Conservation (phyloP, 30 jellyfish, hydroid and myxozoan species). For the Turritopsis dohrnii region DNA sequence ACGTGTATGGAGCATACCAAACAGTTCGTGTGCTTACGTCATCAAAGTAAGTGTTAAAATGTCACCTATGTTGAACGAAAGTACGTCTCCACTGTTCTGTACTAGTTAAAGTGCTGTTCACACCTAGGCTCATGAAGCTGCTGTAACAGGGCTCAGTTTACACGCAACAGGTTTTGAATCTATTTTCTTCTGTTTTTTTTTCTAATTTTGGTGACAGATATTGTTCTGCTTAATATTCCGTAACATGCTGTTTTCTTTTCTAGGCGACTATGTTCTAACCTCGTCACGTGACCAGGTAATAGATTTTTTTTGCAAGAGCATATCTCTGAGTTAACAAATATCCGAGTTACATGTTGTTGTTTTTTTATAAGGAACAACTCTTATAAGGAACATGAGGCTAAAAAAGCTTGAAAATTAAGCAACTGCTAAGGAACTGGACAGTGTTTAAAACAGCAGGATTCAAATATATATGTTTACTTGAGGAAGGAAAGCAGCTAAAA, state of each 20-base stretch:
- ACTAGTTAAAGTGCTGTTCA: background rate
- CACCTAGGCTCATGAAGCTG: slow-evolving; percentile 83
- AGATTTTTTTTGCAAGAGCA: no score
- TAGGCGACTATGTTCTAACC: slow-evolving; percentile 95
- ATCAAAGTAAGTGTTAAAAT: slow-evolving; percentile 57
- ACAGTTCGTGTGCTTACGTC: slow-evolving; percentile 81
- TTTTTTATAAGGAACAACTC: no score
- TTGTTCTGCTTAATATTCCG: background rate
- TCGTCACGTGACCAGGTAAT: slow-evolving; percentile 90
- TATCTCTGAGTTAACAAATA: no score
- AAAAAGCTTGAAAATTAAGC: no score
- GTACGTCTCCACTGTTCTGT: background rate
- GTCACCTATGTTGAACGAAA: background rate
- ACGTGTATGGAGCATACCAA: slow-evolving; percentile 92
- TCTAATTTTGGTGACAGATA: background rate
- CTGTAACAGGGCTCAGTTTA: slow-evolving; percentile 90
- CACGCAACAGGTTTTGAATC: slow-evolving; percentile 96
- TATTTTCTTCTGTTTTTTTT: no score
- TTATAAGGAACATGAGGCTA: no score
- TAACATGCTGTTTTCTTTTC: background rate
- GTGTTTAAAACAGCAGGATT: no score
- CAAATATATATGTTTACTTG: no score
- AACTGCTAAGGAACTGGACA: no score
- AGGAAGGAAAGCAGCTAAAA: no score
- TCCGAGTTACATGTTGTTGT: no score